phyloP scores from a whole-genome alignment of 64 coral and sea anemone species.

The Stichodactyla helianthus region DNA sequence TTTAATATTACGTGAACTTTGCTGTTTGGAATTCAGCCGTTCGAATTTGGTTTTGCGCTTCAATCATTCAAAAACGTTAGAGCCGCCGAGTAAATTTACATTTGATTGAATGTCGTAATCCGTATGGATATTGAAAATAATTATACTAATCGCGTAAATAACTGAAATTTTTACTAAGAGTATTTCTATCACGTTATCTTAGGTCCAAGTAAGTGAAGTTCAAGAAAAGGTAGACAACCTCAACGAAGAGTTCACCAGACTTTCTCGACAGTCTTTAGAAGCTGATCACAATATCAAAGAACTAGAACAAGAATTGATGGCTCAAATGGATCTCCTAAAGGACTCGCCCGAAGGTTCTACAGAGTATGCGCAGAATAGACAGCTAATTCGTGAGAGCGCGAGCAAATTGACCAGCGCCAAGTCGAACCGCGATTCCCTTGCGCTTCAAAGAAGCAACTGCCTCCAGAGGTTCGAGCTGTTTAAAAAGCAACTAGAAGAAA shows the following conservation, averaged over 20 bases:
- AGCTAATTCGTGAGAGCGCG: conserved; percentile 71
- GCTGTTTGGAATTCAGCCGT: no score
- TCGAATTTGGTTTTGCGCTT: no score
- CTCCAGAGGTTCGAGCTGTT: conserved; percentile 79
- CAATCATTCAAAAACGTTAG: no score
- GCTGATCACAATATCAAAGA: conserved; percentile 63
- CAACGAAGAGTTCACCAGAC: conserved; percentile 86
- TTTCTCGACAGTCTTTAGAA: conserved; percentile 72
- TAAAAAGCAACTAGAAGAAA: conserved; percentile 81
- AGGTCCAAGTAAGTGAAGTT: conserved; percentile 92
- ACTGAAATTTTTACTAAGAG: not conserved
- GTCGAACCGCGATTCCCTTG: conserved; percentile 53
- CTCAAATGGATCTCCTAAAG: conserved; percentile 78
- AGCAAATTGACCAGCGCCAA: conserved; percentile 73
- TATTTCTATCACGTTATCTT: no score
- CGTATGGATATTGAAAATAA: no score
- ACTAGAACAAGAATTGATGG: conserved; percentile 82
- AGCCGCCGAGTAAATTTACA: no score
- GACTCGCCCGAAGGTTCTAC: conserved; percentile 47
- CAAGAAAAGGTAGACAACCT: conserved; percentile 82
- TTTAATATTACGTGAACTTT: no score
- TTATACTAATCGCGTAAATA: no score
- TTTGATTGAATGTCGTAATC: no score
- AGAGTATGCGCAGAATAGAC: conserved; percentile 74
- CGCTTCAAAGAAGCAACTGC: conserved; percentile 81